These are phyloP conservation scores for Acholoe squamosa DNA, from an alignment of 2,888 invertebrate genomes.

Conservation along the genomic window DNA sequence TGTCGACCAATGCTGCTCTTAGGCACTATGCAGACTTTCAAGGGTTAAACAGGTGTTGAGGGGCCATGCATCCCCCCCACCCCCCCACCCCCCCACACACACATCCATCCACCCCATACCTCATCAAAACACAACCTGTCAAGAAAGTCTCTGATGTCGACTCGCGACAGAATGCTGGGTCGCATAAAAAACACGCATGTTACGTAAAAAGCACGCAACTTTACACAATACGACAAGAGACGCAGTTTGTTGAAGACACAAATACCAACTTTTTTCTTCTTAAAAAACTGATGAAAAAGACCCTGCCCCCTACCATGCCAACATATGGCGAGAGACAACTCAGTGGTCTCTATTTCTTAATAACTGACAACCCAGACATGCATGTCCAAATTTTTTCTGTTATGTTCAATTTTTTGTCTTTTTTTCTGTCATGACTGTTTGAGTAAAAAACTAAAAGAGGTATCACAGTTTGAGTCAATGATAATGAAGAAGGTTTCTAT, in stretches of 20 bases:
- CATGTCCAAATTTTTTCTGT: background rate
- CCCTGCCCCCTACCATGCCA: background rate
- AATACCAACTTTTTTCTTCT: background rate
- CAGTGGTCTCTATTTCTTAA: background rate
- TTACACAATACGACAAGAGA: background rate
- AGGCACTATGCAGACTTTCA: too few relatives aligned
- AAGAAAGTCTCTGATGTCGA: background rate
- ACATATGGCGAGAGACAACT: background rate
- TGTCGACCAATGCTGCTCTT: too few relatives aligned
- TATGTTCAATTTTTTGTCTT: background rate
- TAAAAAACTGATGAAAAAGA: background rate
- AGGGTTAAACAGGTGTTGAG: background rate
- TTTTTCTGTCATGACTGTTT: too few relatives aligned
- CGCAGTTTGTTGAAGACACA: background rate
- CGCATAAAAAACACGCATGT: background rate
- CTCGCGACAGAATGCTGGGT: background rate
- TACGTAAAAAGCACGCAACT: conserved; percentile 33
- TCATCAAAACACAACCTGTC: background rate
- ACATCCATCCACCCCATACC: background rate
- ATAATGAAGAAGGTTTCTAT: background rate
- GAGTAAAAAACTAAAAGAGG: too few relatives aligned
- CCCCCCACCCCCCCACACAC: background rate
- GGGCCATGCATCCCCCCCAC: background rate
- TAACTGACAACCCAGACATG: too few relatives aligned
- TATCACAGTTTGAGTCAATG: background rate